Percentiles rank a stretch among this genome's conserved stretches.
Conservation (phyloP, 23 tunicate species). For the Diplosoma virens region DNA sequence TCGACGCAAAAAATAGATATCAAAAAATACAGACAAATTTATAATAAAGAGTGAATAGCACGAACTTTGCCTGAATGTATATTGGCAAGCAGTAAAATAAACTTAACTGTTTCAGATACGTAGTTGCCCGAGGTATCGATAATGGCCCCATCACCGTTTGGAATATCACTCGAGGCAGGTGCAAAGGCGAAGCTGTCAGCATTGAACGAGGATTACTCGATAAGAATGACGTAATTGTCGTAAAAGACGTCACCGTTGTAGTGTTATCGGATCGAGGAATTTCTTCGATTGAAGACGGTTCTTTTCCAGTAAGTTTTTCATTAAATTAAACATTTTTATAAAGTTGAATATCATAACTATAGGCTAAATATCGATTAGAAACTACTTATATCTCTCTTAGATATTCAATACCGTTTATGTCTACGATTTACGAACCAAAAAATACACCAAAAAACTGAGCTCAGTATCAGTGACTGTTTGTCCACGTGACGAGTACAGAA, state of each 20-base stretch:
- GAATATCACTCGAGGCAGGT: conserved; percentile 81
- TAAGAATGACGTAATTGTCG: conserved; percentile 80
- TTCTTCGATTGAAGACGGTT: conserved; percentile 35
- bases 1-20: too few species aligned
- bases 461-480: conserved; percentile 76
- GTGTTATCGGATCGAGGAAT: conserved; percentile 82
- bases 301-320: conserved; percentile 39
- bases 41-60: too few species aligned
- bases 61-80: too few species aligned
- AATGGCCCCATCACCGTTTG: conserved; percentile 92
- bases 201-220: conserved; percentile 80
- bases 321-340: neutral
- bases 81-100: too few species aligned
- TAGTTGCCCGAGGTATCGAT: conserved; percentile 82
- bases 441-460: conserved; percentile 63
- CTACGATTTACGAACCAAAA: conserved; percentile 69
- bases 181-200: conserved; percentile 88
- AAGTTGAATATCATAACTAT: too few species aligned
- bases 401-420: conserved; percentile 71
- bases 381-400: conserved; percentile 17
- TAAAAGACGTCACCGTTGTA: conserved; percentile 62
- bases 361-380: neutral
- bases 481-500: conserved; percentile 72
- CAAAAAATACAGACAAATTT: too few species aligned
- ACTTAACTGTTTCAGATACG: conserved; percentile 56